Base-by-base conservation (phyloP, 1,140 invertebrate genomes). In the Zaprionus nigranus region DNA sequence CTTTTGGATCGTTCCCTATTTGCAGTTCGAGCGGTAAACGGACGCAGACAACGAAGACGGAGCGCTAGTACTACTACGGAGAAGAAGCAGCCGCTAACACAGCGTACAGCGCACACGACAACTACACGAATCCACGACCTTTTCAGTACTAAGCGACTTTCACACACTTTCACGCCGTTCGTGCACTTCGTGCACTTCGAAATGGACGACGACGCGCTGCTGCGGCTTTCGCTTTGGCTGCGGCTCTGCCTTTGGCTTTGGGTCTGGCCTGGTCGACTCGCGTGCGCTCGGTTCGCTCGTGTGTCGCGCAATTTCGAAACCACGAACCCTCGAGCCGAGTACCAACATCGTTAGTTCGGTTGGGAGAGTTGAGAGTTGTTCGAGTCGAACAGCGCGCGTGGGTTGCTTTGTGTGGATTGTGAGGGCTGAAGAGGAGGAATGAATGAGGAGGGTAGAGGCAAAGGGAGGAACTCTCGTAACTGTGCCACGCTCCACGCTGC, bases 111-210 rank as follows among this genome's bases (percentile, higher is more conserved):
- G 66, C 66, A 60, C 67, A 85, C 85, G 85, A 82, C 76, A 90
- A 88, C 90, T 90, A 90, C 81, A 91, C 90, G 83, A 91, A 91
- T 91, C 85, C 85, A 91, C 85, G 90, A 91, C 90, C 90, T 90
- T 90, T 91, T 91, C 73, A 91, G 81, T 91, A 91, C 90, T 91
- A 78, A 91, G 90, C 85, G 75, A 73, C 67, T 77, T 83, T 85
- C 86, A 87, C 40, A 46, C 40, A 46, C 40, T 46, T 46, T 46
- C 40, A 46, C 40, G 40, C 40, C 40, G 40, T 84, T 83, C 82
- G 90, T 90, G 67, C 73, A 72, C 73, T 78, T 81, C 73, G 71
- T 69, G 60, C 64, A 68, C 46, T 78, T 78, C 76, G 76, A 74
- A 69, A 69, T 13, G 34, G 46, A 56, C 58, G 46, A 56, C 58